phyloP scores from a whole-genome alignment of 2,888 invertebrate genomes.

The Metallyticus violacea region DNA sequence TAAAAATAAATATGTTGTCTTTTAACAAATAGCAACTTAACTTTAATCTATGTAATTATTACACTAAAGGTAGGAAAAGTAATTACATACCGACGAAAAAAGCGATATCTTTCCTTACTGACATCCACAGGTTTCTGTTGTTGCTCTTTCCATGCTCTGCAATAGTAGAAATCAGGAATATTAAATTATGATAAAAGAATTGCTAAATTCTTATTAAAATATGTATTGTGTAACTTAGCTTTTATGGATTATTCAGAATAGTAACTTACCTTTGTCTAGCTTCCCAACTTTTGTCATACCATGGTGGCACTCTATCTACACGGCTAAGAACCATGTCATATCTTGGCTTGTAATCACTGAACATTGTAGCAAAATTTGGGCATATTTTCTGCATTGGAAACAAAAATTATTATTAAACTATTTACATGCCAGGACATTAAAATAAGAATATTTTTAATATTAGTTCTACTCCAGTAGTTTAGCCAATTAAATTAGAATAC shows the following conservation, averaged over 20 bases:
- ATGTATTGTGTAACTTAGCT: no score
- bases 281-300: slow-evolving; percentile 31
- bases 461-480: no score
- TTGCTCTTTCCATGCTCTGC: not conserved
- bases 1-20: no score
- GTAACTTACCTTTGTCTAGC: slow-evolving; percentile 8
- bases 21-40: no score
- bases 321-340: slow-evolving; percentile 48
- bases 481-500: no score
- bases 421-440: not conserved
- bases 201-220: no score
- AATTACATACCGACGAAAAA: slow-evolving; percentile 9
- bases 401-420: not conserved
- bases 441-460: no score
- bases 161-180: not conserved
- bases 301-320: slow-evolving; percentile 36
- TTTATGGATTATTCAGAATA: not conserved
- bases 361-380: slow-evolving; percentile 54
- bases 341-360: slow-evolving; percentile 55
- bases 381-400: slow-evolving; percentile 34
- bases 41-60: no score
- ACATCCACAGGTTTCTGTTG: not conserved
- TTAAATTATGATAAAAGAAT: no score
- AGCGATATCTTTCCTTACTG: slow-evolving; percentile 5
- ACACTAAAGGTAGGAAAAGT: not conserved